Evolutionary conservation across 1,140 invertebrate species (phyloP), one percentile per base, ranked within the genome.

Genomic region (Leptestheria dahalacensis): DNA sequence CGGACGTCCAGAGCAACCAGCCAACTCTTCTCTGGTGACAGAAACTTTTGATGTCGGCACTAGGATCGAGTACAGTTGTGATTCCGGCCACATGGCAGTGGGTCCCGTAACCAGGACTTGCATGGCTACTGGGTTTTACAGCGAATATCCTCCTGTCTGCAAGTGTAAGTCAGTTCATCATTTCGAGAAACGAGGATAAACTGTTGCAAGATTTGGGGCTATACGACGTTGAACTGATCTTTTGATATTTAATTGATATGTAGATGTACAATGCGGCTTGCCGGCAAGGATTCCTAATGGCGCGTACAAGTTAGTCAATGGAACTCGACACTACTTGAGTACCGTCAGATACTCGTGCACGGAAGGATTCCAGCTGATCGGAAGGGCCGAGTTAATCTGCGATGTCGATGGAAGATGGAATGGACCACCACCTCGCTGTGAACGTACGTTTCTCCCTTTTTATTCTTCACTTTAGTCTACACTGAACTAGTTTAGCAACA

Each of bases 361-460:
- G 12, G 79, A 85, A 63, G 90, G 89, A 3, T 89, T 83, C 71
- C 84, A 87, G 69, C 84, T 93, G 78, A 81, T 85, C 29, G 82
- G 82, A 63, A 77, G 89, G 26, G 82, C 85, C 1, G 77, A 86
- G 63, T 73, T 95, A 1, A 85, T 86, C 3, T 95, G 91, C 68
- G 91, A 94, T 70, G 85, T 92, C 65, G 90, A 94, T 67, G 88
- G 90, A 67, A 78, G 87, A 57, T 95, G 91, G 91, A 91, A 94
- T 68, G 91, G 90, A 53, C 90, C 90, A 25, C 91, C 91, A 59
- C 90, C 91, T 3, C 74, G 84, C 65, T 92, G 89, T 68, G 85
- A 91, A 69, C 81, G 84, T 87, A 74, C 75, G 73, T 76, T 53
- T 25, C 29, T 59, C n/a, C n/a, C n/a, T n/a, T n/a, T n/a, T n/a